These are phyloP conservation scores for Paracentrotus lividus DNA, from an alignment of 53 echinoderm and acorn worm species.

Conservation along the genomic window DNA sequence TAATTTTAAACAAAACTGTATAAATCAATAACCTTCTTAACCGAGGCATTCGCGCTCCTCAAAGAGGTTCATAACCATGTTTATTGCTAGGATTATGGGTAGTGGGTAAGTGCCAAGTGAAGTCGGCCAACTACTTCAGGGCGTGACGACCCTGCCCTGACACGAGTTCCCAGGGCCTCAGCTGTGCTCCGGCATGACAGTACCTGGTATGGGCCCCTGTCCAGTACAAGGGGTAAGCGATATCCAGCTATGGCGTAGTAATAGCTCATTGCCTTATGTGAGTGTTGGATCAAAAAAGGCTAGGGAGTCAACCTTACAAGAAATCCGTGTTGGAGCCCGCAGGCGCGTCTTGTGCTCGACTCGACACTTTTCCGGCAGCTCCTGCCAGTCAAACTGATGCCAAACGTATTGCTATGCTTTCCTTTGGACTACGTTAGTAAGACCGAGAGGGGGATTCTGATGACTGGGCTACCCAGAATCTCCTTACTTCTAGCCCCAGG, in stretches of 20 bases:
- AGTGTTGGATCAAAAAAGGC: too few relatives aligned
- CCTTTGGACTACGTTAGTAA: too few relatives aligned
- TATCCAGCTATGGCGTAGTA: neutral
- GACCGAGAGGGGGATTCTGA: too few relatives aligned
- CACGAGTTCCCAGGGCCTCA: slow-evolving; percentile 41
- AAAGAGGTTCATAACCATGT: too few relatives aligned
- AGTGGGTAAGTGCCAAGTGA: neutral
- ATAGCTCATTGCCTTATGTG: too few relatives aligned
- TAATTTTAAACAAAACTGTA: too few relatives aligned
- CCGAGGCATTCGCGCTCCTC: too few relatives aligned
- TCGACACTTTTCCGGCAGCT: neutral
- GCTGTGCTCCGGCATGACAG: slow-evolving; percentile 68
- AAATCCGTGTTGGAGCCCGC: slow-evolving; percentile 2
- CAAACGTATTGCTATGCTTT: neutral
- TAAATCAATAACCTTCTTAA: too few relatives aligned
- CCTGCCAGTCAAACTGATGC: too few relatives aligned
- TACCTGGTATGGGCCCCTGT: slow-evolving; percentile 59
- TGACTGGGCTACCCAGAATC: too few relatives aligned
- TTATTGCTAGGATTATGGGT: too few relatives aligned
- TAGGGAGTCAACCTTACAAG: neutral
- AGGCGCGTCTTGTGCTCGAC: neutral
- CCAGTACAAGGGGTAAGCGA: slow-evolving; percentile 49
- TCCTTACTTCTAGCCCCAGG: too few relatives aligned
- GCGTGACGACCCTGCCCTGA: neutral
- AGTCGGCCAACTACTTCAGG: neutral